These are phyloP conservation scores for Dreissena polymorpha DNA, from an alignment of 1,140 invertebrate genomes.

Conservation along the genomic window DNA sequence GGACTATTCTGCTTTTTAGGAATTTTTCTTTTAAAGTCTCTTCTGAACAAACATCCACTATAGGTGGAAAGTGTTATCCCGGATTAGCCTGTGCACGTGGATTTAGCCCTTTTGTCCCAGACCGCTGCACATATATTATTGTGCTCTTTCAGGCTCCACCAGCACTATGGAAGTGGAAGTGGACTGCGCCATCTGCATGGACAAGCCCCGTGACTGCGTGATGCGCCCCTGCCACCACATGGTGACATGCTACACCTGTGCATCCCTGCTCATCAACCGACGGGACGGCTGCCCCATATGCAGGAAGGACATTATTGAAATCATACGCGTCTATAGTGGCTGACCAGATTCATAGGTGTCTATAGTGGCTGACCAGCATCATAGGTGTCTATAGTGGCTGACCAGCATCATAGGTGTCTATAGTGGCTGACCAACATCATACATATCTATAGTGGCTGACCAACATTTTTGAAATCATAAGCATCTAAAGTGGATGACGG, in stretches of 20 bases:
- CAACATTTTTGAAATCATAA: no score
- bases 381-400: neutral
- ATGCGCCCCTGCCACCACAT: conserved; percentile 81
- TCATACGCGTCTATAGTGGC: conserved; percentile 72
- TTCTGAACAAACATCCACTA: no score
- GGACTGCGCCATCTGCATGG: conserved; percentile 82
- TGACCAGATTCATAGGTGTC: neutral
- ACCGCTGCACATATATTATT: no score
- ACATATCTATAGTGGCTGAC: neutral
- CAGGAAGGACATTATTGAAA: conserved; percentile 78
- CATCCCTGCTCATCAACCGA: conserved; percentile 78
- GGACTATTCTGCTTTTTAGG: no score
- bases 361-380: neutral
- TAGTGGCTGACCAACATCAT: neutral
- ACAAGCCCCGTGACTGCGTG: conserved; percentile 79
- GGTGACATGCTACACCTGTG: conserved; percentile 80
- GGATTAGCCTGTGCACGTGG: no score
- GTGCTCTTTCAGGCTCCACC: conserved; percentile 23
- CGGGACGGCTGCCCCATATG: conserved; percentile 81
- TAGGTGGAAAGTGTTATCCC: no score
- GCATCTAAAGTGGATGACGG: no score
- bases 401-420: neutral
- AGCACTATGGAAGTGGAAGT: conserved; percentile 69
- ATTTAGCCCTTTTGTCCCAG: no score
- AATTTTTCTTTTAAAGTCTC: no score